phyloP scores from a whole-genome alignment of 2,113 vertebrate genomes.

The Hippocampus barbouri region DNA sequence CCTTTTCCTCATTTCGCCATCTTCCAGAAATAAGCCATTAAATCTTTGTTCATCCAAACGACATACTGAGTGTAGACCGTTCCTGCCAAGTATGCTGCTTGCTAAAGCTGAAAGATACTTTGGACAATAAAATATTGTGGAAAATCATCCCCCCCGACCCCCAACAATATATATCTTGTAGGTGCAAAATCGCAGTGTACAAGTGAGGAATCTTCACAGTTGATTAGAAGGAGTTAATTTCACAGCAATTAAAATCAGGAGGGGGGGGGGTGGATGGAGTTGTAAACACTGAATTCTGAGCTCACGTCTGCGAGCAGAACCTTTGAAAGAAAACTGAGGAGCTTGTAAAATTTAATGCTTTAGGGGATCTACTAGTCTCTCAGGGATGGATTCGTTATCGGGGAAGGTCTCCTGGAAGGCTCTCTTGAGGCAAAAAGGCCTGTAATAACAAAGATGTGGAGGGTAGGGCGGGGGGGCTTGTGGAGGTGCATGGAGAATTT shows the following conservation, averaged over 20 bases:
- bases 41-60: constrained; percentile 34
- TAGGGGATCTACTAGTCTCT: background rate
- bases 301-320: constrained; percentile 49
- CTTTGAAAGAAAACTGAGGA: background rate
- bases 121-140: background rate
- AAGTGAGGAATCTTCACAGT: constrained; percentile 12
- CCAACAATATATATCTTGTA: background rate
- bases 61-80: background rate
- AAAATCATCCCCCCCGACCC: background rate
- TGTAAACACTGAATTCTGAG: constrained; percentile 56
- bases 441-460: constrained; percentile 28
- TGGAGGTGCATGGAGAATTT: constrained; percentile 70
- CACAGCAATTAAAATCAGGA: constrained; percentile 50
- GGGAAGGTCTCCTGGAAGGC: constrained; percentile 48
- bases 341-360: constrained; percentile 7
- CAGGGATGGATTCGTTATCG: constrained; percentile 11
- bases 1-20: background rate
- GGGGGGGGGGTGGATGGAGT: constrained; percentile 25
- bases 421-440: constrained; percentile 33
- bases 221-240: constrained; percentile 60
- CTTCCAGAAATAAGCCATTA: constrained; percentile 25
- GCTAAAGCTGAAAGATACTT: background rate
- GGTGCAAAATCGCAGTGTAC: background rate
- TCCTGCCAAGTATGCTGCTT: constrained; percentile 35
- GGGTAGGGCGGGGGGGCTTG: constrained; percentile 17